Base-by-base conservation (phyloP, 1,140 invertebrate genomes). In the Pseudobourletiella spinata region DNA sequence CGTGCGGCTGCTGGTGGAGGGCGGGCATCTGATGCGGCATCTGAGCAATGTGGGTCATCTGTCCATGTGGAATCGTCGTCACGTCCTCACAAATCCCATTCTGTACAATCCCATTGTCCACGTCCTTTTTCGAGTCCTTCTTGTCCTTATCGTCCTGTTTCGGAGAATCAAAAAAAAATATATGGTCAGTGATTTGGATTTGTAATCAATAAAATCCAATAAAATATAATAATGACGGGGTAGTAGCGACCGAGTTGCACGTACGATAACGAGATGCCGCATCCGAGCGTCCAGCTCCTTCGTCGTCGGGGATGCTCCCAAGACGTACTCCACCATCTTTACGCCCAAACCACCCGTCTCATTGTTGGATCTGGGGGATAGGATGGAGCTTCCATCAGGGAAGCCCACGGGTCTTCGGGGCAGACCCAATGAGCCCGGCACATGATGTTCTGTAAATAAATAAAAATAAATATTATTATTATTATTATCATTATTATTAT, bases 241-340 rank as follows among this genome's bases (percentile, higher is more conserved):
- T 39, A 48, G 6, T 48, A 48, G 83, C 84, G n/a, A n/a, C n/a
- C n/a, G n/a, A n/a, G n/a, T n/a, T n/a, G n/a, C n/a, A n/a, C n/a
- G n/a, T n/a, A n/a, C 48, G 74, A 88, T 79, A 76, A 84, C 84
- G 55, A 89, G 75, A 35, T 80, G 81, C 67, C 84, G 79, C 82
- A 90, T 84, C 62, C 86, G 78, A 25, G 83, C 82, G 71, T 90
- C 88, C 63, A 85, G 70, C 63, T 77, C 74, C 73, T 87, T 87
- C 61, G 82, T 81, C 39, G 89, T 93, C 11, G 93, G 92, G 51
- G 92, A 95, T 58, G 88, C 88, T 58, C 88, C 86, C 63, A 98
- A 80, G 44, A 97, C 91, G 74, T 96, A 96, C 77, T 97, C 93
- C n/a, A 95, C 93, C 91, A 98, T 96, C 80, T 97, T 96, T 56